phyloP scores from a whole-genome alignment of 2,888 invertebrate genomes.

The Thymelicus acteon region DNA sequence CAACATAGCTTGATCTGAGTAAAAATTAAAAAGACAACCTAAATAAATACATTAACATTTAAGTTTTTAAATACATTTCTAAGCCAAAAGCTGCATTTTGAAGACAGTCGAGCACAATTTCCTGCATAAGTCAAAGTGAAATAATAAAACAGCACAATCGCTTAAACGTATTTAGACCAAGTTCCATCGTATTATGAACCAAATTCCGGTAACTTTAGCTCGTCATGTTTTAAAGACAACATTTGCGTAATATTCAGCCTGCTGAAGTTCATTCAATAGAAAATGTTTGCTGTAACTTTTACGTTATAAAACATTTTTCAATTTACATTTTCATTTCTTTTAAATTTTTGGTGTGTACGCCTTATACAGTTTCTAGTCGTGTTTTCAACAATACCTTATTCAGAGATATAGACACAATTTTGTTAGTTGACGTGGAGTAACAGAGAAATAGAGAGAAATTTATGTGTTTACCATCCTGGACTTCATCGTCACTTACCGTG shows the following conservation, averaged over 20 bases:
- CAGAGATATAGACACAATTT: too few species aligned
- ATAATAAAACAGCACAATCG: background rate
- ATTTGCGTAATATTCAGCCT: background rate
- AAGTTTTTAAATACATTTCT: too few species aligned
- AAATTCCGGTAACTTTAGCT: background rate
- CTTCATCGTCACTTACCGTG: too few species aligned
- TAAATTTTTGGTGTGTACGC: too few species aligned
- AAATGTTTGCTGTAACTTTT: background rate
- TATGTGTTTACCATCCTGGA: too few species aligned
- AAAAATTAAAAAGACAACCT: too few species aligned
- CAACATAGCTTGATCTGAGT: too few species aligned
- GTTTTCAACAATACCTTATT: too few species aligned
- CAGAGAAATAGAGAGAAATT: too few species aligned
- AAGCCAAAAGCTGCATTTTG: background rate
- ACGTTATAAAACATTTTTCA: background rate
- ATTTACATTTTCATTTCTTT: background rate
- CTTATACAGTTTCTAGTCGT: too few species aligned
- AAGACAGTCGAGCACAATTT: conserved; percentile 2
- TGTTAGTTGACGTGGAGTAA: too few species aligned
- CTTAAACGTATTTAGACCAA: background rate
- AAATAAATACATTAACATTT: too few species aligned
- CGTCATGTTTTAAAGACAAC: background rate
- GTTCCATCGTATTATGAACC: background rate
- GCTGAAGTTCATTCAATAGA: background rate
- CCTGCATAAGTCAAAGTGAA: background rate